Base-by-base conservation (phyloP, 1,140 invertebrate species). In the Drosophila trapezifrons region DNA sequence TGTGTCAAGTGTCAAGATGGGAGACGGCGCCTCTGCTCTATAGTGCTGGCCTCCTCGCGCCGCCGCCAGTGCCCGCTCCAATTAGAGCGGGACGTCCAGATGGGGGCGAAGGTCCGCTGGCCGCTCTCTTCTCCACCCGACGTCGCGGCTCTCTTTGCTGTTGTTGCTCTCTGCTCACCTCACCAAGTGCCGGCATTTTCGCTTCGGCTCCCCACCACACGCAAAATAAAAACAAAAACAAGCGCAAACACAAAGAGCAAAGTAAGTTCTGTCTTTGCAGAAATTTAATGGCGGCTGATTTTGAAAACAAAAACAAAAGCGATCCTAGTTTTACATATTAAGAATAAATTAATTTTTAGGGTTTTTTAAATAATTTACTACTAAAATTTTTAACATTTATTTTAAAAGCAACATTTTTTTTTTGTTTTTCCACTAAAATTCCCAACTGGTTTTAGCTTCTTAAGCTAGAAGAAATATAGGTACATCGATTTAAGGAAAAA, bases 261-360 rank as follows among this genome's bases (percentile, higher is more conserved):
- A 76, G 64, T 42, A 54, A 47, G 52, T 54, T 55, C 58, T 73
- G 80, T 38, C 78, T 78, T 79, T 78, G 71, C 81, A 70, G 52
- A 79, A 79, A 84, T 84, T 76, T 79, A 78, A 85, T 79, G 79
- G 76, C 76, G 80, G 60, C 64, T 54, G 32, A 69, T 67, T 56
- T 46, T 22, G 29, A 64, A 78, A 58, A 58, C 45, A 35, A 73
- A 72, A 62, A 40, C 27, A 69, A 51, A 55, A 57, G 49, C 9
- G 46, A 70, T 47, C 60, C 45, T 22, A 65, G 45, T 15, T 71
- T 52, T 32, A 1, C 27, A 29, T 40, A 15, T 43, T 65, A 4
- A 1, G 22, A 65, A 27, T 35, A 13, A 22, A 38, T n/a, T n/a
- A n/a, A 0, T 20, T 40, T 38, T 37, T 3, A 12, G 18, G 22